Evolutionary conservation across 2,113 vertebrate genomes (phyloP).

Genomic region (Triplophysa siluroides): DNA sequence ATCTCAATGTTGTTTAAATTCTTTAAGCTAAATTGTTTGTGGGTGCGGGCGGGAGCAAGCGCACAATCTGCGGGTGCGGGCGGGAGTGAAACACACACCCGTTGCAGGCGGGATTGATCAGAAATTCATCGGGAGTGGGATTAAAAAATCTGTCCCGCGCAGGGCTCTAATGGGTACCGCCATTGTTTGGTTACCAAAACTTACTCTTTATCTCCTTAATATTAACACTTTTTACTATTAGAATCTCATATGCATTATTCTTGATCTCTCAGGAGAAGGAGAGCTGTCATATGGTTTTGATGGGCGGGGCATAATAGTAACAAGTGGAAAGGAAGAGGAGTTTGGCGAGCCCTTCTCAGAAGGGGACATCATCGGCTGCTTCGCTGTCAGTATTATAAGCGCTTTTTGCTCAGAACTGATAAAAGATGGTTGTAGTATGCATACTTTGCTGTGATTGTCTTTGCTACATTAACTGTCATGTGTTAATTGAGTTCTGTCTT

Average conservation of each 20-base stretch:
- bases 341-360: slow-evolving; percentile 83
- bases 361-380: slow-evolving; percentile 87
- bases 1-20: no score
- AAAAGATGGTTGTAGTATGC: not conserved
- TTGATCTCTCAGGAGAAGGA: slow-evolving; percentile 76
- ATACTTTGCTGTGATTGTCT: not conserved
- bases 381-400: slow-evolving; percentile 74
- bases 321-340: slow-evolving; percentile 75
- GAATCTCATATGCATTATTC: not conserved
- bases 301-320: slow-evolving; percentile 77
- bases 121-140: no score
- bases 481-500: no score
- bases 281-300: slow-evolving; percentile 85
- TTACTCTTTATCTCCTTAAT: not conserved
- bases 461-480: not conserved
- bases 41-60: no score
- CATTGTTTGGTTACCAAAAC: no score
- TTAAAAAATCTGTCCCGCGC: no score
- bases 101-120: no score
- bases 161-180: no score
- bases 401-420: not conserved
- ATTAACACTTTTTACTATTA: not conserved
- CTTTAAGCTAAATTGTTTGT: no score
- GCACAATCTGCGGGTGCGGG: no score
- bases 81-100: no score